These are phyloP conservation scores for Heliothis peltigera DNA, from an alignment of 2,888 invertebrate genomes.

Conservation along the genomic window DNA sequence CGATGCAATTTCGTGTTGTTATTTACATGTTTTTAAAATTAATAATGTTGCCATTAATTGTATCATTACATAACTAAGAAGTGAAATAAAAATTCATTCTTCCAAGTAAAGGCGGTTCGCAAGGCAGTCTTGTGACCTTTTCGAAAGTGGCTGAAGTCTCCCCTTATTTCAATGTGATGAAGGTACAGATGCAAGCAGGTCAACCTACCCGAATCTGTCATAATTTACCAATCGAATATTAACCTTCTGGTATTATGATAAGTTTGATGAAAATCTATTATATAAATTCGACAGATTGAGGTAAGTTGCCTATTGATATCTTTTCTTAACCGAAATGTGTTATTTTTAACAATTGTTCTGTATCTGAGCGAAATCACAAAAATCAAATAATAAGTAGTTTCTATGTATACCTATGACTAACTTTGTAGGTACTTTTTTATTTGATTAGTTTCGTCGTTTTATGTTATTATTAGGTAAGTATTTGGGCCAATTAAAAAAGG, in stretches of 20 bases:
- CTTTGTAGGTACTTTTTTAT: too few relatives aligned
- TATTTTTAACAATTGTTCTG: too few relatives aligned
- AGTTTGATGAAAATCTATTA: too few relatives aligned
- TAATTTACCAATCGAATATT: too few relatives aligned
- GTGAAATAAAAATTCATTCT: conserved; percentile 9
- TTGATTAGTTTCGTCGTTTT: neutral
- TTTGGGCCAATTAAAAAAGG: neutral
- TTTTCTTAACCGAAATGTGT: neutral
- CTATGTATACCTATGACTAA: too few relatives aligned
- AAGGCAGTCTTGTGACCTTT: conserved; percentile 42
- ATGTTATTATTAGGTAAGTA: neutral
- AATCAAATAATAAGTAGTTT: too few relatives aligned
- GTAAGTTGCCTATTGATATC: too few relatives aligned
- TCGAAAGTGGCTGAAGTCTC: conserved; percentile 5
- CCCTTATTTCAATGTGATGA: conserved; percentile 26
- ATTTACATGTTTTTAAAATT: neutral
- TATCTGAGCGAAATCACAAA: too few relatives aligned
- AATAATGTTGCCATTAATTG: neutral
- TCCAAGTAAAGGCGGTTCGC: conserved; percentile 11
- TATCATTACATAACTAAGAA: conserved; percentile 7
- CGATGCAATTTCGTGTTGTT: neutral
- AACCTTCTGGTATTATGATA: too few relatives aligned
- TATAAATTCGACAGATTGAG: too few relatives aligned
- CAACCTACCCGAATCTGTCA: too few relatives aligned
- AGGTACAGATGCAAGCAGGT: neutral